Percentiles rank a stretch among this genome's conserved stretches.
Evolutionary conservation across 2,888 invertebrate species (phyloP).

Genomic region (Thymelicus acteon): DNA sequence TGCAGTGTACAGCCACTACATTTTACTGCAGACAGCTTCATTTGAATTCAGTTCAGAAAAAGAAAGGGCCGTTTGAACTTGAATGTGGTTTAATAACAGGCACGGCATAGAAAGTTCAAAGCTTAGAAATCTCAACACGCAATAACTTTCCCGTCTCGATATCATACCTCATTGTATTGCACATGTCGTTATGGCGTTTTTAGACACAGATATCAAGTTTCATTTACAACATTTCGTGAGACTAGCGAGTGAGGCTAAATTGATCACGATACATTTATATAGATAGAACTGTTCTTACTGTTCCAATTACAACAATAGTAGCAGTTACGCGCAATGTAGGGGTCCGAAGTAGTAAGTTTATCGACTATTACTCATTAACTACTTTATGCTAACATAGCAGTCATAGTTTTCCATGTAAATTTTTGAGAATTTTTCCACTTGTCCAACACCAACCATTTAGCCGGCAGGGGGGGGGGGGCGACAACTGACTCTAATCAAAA

Average conservation of each 20-base stretch:
- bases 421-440: no score
- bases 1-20: not conserved
- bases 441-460: no score
- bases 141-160: constrained; percentile 51
- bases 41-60: constrained; percentile 42
- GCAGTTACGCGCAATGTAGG: no score
- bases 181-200: constrained; percentile 25
- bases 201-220: constrained; percentile 11
- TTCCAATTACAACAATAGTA: not conserved
- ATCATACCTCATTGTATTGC: constrained; percentile 40
- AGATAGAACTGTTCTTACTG: not conserved
- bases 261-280: not conserved
- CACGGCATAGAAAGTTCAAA: constrained; percentile 50
- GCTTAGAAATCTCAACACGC: constrained; percentile 51
- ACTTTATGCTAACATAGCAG: no score
- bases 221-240: constrained; percentile 8
- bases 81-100: constrained; percentile 45
- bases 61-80: constrained; percentile 50
- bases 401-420: no score
- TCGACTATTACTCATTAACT: no score
- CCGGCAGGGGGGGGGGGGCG: no score
- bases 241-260: not conserved
- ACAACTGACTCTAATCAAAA: no score
- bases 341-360: no score
- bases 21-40: constrained; percentile 16